phyloP scores from a whole-genome alignment of 2,888 invertebrate genomes.

The Athetis lepigone region DNA sequence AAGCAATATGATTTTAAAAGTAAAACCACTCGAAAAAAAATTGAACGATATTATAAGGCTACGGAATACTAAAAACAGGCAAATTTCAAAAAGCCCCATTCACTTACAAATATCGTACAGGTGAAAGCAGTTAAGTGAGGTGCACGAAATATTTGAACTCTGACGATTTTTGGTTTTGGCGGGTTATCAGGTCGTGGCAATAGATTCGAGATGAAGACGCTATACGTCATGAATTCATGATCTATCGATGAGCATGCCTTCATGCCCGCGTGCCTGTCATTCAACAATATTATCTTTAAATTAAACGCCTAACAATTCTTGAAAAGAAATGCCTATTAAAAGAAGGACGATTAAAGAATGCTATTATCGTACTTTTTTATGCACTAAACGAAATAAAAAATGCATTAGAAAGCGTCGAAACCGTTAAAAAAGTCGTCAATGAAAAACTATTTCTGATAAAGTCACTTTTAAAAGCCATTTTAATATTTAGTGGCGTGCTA shows the following conservation, averaged over 20 bases:
- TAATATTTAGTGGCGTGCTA: slow-evolving; percentile 7
- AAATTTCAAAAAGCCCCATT: slow-evolving; percentile 35
- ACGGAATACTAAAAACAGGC: slow-evolving; percentile 45
- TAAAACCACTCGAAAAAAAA: background rate
- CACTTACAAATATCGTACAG: slow-evolving; percentile 40
- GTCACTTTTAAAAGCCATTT: slow-evolving; percentile 25
- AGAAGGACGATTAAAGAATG: background rate
- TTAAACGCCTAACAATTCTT: background rate
- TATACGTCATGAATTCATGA: slow-evolving; percentile 41
- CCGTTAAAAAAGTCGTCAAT: slow-evolving; percentile 20
- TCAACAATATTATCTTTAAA: slow-evolving; percentile 4
- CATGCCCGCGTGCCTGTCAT: slow-evolving; percentile 5
- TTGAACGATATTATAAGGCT: background rate
- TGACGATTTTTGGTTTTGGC: slow-evolving; percentile 76
- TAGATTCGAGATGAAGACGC: slow-evolving; percentile 45
- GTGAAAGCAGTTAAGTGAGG: slow-evolving; percentile 81
- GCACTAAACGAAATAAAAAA: slow-evolving; percentile 18
- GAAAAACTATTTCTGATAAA: slow-evolving; percentile 19
- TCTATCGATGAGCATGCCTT: slow-evolving; percentile 27
- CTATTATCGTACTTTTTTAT: slow-evolving; percentile 1
- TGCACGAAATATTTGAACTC: slow-evolving; percentile 75
- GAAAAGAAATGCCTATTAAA: background rate
- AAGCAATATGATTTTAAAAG: background rate
- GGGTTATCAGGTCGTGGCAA: slow-evolving; percentile 47
- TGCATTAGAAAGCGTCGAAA: slow-evolving; percentile 41